phyloP scores from a whole-genome alignment of 2,888 invertebrate genomes.

The Aromia moschata region DNA sequence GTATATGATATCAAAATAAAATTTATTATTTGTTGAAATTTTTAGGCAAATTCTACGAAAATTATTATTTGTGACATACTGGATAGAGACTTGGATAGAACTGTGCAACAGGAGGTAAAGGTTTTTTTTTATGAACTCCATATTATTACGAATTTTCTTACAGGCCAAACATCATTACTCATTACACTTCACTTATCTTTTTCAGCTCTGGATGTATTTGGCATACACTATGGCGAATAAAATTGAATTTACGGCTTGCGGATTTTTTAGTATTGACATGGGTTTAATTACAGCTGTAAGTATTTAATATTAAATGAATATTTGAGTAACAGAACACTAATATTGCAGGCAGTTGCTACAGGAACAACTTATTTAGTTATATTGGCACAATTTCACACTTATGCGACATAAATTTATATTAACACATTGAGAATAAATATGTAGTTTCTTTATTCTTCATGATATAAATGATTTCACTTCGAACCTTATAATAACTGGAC shows the following conservation, averaged over 20 bases:
- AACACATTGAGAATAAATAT: too few relatives aligned
- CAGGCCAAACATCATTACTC: too few relatives aligned
- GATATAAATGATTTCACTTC: too few relatives aligned
- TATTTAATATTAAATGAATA: not conserved
- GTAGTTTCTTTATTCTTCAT: too few relatives aligned
- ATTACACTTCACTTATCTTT: not conserved
- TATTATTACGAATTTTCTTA: too few relatives aligned
- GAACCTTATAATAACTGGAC: too few relatives aligned
- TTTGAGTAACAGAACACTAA: not conserved
- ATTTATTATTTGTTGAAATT: not conserved
- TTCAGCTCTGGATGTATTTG: conserved; percentile 4
- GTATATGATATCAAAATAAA: too few relatives aligned
- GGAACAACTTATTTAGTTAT: conserved; percentile 6
- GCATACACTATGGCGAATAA: not conserved
- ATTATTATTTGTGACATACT: not conserved
- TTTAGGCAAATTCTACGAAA: conserved; percentile 13
- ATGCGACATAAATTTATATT: not conserved
- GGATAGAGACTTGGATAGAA: not conserved
- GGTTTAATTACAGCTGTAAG: not conserved
- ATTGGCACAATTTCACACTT: conserved; percentile 3
- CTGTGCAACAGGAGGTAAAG: conserved; percentile 2
- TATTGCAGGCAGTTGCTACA: conserved; percentile 2
- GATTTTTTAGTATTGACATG: not conserved
- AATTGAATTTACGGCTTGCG: conserved; percentile 2
- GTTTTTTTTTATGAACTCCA: not conserved